Evolutionary conservation across 2,797 vertebrate genomes (phyloP).

Genomic region (Ciconia nigra): DNA sequence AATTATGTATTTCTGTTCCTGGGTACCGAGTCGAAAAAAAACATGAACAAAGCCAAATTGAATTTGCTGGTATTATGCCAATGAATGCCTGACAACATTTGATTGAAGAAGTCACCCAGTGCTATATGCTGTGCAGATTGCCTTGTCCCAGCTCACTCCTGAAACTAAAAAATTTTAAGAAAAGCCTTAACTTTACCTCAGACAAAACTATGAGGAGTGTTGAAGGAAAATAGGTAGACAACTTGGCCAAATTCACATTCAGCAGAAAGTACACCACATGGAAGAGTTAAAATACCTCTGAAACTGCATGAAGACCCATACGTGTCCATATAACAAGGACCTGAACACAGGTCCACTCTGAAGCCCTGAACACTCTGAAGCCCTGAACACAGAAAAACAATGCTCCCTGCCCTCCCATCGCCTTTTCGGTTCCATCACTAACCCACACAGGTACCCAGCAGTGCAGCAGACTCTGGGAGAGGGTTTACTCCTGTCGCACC

Average conservation of each 20-base stretch:
- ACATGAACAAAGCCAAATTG: not conserved
- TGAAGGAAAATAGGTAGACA: not conserved
- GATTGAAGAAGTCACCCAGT: not conserved
- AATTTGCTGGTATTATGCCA: not conserved
- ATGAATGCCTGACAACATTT: not conserved
- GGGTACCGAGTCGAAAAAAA: not conserved
- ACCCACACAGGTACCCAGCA: accelerated
- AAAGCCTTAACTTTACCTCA: not conserved
- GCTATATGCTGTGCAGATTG: not conserved
- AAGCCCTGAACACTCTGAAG: not conserved
- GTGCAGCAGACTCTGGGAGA: not conserved
- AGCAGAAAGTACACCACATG: not conserved
- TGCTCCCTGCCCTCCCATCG: not conserved
- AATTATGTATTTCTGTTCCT: not conserved
- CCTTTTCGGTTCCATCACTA: not conserved
- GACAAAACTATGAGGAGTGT: not conserved
- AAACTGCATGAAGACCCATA: not conserved
- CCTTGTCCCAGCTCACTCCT: not conserved
- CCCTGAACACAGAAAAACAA: not conserved
- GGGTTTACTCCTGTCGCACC: not conserved
- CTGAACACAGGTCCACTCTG: too few relatives aligned
- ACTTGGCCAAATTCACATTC: not conserved
- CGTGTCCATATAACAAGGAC: accelerated
- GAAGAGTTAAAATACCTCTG: not conserved
- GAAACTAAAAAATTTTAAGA: not conserved